Percentiles rank a stretch among this genome's conserved stretches.
Conservation (phyloP, 2,113 vertebrate genomes). For the Pelobates fuscus region DNA sequence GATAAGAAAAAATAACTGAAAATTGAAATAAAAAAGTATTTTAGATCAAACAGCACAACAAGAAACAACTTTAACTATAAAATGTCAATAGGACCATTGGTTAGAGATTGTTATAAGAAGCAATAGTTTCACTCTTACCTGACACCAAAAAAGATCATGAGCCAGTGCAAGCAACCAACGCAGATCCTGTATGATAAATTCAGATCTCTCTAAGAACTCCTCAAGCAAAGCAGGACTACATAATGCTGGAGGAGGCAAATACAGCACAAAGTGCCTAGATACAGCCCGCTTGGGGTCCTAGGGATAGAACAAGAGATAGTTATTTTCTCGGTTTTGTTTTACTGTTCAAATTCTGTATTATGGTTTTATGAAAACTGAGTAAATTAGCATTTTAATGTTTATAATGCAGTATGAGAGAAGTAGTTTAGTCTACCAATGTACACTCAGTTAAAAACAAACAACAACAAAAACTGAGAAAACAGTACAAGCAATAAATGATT, state of each 20-base stretch:
- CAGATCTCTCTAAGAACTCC: conserved; percentile 86
- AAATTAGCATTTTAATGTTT: background rate
- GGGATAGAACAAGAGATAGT: background rate
- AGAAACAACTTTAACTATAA: background rate
- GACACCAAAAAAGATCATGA: conserved; percentile 96
- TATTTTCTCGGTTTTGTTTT: background rate
- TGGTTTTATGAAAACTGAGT: background rate
- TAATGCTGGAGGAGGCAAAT: conserved; percentile 77
- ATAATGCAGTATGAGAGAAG: too few relatives aligned
- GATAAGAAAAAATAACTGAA: background rate
- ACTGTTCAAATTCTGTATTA: background rate
- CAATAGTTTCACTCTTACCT: conserved; percentile 80
- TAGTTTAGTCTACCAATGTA: too few relatives aligned
- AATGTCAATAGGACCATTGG: background rate
- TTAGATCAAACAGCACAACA: background rate
- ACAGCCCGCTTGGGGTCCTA: conserved; percentile 81
- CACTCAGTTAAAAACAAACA: background rate
- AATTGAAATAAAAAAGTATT: background rate
- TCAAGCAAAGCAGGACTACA: conserved; percentile 79
- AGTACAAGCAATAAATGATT: too few relatives aligned
- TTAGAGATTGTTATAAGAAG: too few relatives aligned
- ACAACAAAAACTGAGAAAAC: too few relatives aligned
- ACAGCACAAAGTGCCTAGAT: conserved; percentile 86
- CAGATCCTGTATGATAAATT: conserved; percentile 87
- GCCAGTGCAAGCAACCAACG: conserved; percentile 90